phyloP scores from a whole-genome alignment of 2,113 vertebrate genomes.

The Pterocles gutturalis region DNA sequence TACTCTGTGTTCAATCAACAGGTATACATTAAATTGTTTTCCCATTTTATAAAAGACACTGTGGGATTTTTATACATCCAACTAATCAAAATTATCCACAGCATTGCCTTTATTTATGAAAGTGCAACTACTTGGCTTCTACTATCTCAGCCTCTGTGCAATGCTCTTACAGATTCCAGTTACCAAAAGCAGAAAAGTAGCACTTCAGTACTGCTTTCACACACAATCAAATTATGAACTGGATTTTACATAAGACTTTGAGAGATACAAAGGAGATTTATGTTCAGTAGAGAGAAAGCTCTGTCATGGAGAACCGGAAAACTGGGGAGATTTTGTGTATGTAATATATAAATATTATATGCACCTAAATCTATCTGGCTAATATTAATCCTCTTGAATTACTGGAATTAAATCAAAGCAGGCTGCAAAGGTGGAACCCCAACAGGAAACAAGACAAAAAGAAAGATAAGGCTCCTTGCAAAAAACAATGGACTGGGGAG shows the following conservation, averaged over 20 bases:
- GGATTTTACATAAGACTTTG: background rate
- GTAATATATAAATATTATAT: background rate
- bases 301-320: background rate
- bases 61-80: background rate
- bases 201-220: background rate
- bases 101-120: background rate
- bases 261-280: background rate
- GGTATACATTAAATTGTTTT: background rate
- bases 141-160: background rate
- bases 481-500: rapidly evolving
- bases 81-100: background rate
- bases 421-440: background rate
- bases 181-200: background rate
- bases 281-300: background rate
- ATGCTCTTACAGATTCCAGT: background rate
- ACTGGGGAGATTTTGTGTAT: rapidly evolving
- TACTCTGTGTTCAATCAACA: rapidly evolving
- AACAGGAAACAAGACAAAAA: background rate
- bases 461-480: background rate
- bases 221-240: background rate
- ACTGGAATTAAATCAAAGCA: background rate
- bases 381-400: background rate
- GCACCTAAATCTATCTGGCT: background rate
- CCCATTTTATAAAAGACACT: background rate
- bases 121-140: background rate